These are phyloP conservation scores for Charina bottae DNA, from an alignment of 2,113 vertebrate genomes.

Conservation along the genomic window DNA sequence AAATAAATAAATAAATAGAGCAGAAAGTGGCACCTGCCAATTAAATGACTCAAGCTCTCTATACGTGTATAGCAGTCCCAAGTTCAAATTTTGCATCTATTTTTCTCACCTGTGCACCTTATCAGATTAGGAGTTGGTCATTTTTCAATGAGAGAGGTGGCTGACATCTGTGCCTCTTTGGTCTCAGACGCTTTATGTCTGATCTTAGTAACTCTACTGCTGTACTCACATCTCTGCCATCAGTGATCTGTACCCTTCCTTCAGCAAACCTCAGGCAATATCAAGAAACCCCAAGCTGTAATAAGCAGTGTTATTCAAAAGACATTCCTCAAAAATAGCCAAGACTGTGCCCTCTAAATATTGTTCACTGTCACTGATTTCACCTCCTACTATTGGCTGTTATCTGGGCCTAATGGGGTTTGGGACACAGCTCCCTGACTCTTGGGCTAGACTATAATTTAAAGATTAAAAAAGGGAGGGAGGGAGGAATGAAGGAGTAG, in stretches of 20 bases:
- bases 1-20: too few species aligned
- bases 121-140: background rate
- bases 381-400: background rate
- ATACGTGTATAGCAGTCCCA: background rate
- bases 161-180: background rate
- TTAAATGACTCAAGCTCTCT: background rate
- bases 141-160: background rate
- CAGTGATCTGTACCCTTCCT: background rate
- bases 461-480: background rate
- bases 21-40: background rate
- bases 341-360: background rate
- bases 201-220: background rate
- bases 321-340: background rate
- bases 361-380: background rate
- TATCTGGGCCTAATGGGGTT: background rate
- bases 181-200: background rate
- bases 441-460: background rate
- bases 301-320: rapidly evolving
- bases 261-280: background rate
- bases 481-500: background rate
- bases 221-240: background rate
- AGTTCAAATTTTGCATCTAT: background rate
- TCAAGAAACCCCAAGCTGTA: background rate
- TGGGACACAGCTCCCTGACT: background rate
- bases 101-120: background rate